Percentiles rank a stretch among this genome's conserved stretches.
phyloP scores from a whole-genome alignment of 2,113 vertebrate genomes.

The Pterophyllum scalare region DNA sequence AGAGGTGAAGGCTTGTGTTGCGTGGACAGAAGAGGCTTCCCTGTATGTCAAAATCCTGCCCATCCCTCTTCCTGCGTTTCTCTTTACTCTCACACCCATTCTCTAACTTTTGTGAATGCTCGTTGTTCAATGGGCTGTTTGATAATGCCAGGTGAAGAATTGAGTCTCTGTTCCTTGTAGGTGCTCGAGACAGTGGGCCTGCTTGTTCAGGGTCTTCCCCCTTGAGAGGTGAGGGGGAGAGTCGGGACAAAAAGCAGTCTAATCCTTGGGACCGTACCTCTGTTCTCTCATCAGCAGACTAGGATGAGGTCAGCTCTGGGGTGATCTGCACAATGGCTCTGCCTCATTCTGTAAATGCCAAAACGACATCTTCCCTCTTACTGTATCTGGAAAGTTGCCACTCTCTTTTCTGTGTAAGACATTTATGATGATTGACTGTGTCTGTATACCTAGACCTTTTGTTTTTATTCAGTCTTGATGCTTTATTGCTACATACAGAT shows the following conservation, averaged over 20 bases:
- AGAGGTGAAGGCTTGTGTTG: not conserved
- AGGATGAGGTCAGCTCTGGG: conserved; percentile 55
- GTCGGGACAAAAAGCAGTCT: conserved; percentile 42
- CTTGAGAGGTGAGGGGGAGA: conserved; percentile 23
- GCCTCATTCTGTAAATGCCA: conserved; percentile 4
- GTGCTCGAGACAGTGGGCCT: conserved; percentile 57
- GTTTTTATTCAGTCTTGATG: conserved; percentile 7
- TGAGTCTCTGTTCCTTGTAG: conserved; percentile 45
- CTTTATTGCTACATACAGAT: conserved; percentile 3
- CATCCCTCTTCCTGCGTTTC: not conserved
- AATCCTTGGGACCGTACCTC: conserved; percentile 44
- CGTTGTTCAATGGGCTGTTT: conserved; percentile 45
- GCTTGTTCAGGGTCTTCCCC: conserved; percentile 59
- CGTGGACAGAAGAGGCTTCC: conserved; percentile 70
- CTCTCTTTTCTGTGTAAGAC: conserved; percentile 9
- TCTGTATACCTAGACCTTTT: not conserved
- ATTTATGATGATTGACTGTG: conserved; percentile 17
- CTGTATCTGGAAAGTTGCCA: not conserved
- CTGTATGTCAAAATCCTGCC: not conserved
- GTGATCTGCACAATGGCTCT: conserved; percentile 16
- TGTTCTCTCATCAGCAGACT: conserved; percentile 49
- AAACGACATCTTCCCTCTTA: conserved; percentile 16
- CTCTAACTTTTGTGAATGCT: conserved; percentile 35
- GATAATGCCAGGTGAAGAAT: conserved; percentile 53
- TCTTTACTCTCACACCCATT: conserved; percentile 23